These are phyloP conservation scores for Rhyzopertha dominica DNA, from an alignment of 1,140 invertebrate genomes.

Conservation along the genomic window DNA sequence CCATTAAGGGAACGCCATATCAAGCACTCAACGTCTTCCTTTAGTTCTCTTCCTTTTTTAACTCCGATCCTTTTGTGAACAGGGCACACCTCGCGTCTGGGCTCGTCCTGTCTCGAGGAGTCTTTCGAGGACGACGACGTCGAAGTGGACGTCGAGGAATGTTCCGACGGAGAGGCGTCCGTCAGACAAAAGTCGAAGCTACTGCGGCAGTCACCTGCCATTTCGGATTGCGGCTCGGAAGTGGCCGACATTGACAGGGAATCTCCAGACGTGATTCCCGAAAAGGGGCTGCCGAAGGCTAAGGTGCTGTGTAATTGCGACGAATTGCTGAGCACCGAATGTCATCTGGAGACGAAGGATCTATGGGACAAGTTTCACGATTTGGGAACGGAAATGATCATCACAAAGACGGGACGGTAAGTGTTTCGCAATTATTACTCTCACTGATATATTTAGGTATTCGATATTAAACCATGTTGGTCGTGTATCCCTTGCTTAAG, in stretches of 20 bases:
- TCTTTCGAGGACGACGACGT: conserved; percentile 42
- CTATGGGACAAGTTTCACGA: conserved; percentile 93
- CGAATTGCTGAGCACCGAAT: conserved; percentile 77
- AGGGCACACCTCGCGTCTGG: conserved; percentile 32
- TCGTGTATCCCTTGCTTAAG: no score
- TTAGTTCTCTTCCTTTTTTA: no score
- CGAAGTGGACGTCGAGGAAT: conserved; percentile 44
- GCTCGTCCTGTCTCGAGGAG: conserved; percentile 36
- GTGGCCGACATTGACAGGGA: conserved; percentile 38
- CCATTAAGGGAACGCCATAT: no score
- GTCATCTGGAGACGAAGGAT: conserved; percentile 90
- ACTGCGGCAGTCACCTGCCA: conserved; percentile 31
- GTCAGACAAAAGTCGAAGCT: conserved; percentile 26
- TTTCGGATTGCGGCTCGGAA: conserved; percentile 42
- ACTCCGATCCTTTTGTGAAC: no score
- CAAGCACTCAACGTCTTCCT: no score
- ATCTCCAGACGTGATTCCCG: conserved; percentile 33
- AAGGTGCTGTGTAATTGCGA: conserved; percentile 72
- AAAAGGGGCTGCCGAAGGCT: conserved; percentile 27
- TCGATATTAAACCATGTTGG: no score
- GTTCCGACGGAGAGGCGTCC: conserved; percentile 40
- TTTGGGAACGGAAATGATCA: conserved; percentile 96
- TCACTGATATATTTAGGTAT: no score
- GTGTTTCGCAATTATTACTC: no score
- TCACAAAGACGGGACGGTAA: conserved; percentile 95